A percentile compares a stretch with the other conserved stretches of the same genome.
Conservation (phyloP, 2,797 vertebrate species). For the Orientallactaga sibirica region DNA sequence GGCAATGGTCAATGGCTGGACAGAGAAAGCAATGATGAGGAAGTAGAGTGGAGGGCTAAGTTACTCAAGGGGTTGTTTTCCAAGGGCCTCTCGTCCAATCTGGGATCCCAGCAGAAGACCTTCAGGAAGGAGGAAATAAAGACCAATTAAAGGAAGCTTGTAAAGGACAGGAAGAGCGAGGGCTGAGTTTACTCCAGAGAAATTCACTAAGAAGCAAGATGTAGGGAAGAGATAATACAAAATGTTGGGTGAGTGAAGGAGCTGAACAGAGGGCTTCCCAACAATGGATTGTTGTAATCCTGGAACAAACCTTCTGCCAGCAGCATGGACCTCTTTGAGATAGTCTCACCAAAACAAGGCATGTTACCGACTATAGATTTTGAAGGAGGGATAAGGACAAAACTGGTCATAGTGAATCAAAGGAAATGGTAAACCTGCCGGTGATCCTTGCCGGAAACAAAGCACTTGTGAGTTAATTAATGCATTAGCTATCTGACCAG, state of each 20-base stretch:
- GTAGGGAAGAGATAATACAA: neutral
- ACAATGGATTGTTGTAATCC: neutral
- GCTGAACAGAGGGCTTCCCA: neutral
- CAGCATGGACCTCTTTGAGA: conserved; percentile 54
- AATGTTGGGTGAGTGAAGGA: neutral
- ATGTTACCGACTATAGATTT: conserved; percentile 5
- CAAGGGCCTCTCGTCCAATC: neutral
- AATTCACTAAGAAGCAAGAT: conserved; percentile 5
- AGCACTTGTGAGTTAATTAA: conserved; percentile 55
- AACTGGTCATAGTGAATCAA: conserved; percentile 49
- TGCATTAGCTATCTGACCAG: conserved; percentile 57
- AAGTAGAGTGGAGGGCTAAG: accelerated
- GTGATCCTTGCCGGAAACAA: conserved; percentile 53
- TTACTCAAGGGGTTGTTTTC: neutral
- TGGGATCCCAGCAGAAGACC: neutral
- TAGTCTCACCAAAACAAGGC: neutral
- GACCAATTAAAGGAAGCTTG: neutral
- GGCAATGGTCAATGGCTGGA: too few species aligned
- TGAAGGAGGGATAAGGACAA: conserved; percentile 57
- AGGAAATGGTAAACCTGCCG: conserved; percentile 57
- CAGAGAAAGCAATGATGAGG: too few species aligned
- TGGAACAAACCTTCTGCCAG: neutral
- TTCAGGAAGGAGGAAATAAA: neutral
- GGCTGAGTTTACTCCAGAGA: neutral
- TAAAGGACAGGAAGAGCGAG: neutral